Percentiles rank a stretch among this genome's conserved stretches.
phyloP scores from a whole-genome alignment of 2,797 vertebrate genomes.

The Danio albolineatus region DNA sequence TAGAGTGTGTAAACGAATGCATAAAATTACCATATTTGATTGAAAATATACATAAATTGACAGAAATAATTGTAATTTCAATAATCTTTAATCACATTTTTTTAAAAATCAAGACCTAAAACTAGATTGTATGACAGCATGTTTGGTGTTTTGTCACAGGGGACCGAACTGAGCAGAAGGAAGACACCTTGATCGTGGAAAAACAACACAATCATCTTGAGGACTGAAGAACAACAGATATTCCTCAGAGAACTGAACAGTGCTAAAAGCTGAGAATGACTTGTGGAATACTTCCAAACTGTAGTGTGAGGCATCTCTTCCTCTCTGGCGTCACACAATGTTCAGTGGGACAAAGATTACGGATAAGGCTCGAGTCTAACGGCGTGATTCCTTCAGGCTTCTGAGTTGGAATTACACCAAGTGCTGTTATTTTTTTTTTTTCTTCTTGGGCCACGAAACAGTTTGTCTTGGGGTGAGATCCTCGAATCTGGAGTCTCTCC shows the following conservation, averaged over 20 bases:
- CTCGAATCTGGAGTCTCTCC: constrained; percentile 24
- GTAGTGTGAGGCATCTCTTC: constrained; percentile 12
- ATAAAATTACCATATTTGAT: too few species aligned
- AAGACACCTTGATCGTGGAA: constrained; percentile 17
- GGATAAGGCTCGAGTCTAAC: constrained; percentile 28
- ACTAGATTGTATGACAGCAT: not conserved
- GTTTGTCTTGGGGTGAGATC: constrained; percentile 39
- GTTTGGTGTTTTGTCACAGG: constrained; percentile 31
- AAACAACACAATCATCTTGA: not conserved
- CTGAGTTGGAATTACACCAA: constrained; percentile 29
- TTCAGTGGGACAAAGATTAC: constrained; percentile 28
- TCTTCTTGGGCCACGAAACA: constrained; percentile 9
- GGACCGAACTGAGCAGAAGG: constrained; percentile 11
- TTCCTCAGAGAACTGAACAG: constrained; percentile 7
- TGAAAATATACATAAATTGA: too few species aligned
- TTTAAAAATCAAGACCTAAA: not conserved
- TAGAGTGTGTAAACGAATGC: too few species aligned
- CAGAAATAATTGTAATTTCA: too few species aligned
- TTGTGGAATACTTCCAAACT: constrained; percentile 30
- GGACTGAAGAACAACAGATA: not conserved
- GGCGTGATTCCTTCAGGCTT: not conserved
- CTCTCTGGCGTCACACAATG: constrained; percentile 7
- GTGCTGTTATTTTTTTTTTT: not conserved
- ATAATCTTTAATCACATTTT: not conserved
- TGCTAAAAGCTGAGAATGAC: constrained; percentile 31